Conservation (phyloP, 2,113 vertebrate genomes). For the Maccullochella peelii region DNA sequence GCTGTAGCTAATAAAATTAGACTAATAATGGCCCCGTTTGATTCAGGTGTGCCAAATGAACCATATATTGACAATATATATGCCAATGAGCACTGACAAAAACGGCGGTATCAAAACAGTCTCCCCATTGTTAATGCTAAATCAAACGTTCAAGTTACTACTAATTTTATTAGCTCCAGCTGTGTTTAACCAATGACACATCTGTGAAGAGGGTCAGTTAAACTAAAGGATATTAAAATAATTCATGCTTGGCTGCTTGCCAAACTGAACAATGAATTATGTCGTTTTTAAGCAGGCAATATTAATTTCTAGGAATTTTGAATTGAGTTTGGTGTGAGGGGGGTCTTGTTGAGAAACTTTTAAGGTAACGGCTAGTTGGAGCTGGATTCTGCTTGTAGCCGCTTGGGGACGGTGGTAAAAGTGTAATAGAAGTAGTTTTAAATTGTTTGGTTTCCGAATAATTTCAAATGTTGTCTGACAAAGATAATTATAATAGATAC, state of each 20-base stretch:
- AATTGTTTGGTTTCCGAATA: neutral
- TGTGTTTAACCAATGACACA: constrained; percentile 25
- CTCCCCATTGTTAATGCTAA: constrained; percentile 21
- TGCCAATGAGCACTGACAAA: neutral
- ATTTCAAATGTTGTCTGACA: neutral
- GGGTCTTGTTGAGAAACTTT: neutral
- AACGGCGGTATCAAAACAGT: neutral
- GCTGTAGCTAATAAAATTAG: constrained; percentile 44
- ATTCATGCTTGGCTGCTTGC: neutral
- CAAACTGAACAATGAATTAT: neutral
- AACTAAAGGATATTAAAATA: neutral
- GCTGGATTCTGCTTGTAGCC: too few species aligned
- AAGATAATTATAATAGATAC: neutral
- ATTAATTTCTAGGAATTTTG: neutral
- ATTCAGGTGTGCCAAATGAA: constrained; percentile 42
- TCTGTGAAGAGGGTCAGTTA: neutral
- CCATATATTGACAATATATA: neutral
- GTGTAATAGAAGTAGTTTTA: neutral
- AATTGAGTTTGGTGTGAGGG: neutral
- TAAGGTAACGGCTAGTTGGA: neutral
- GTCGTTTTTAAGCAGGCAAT: neutral
- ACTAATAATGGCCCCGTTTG: constrained; percentile 44
- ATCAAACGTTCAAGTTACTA: constrained; percentile 3
- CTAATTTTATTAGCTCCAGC: constrained; percentile 57
- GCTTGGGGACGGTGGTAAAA: neutral